A percentile compares a stretch with the other conserved stretches of the same genome.
Evolutionary conservation across 1,140 invertebrate genomes (phyloP).

Genomic region (Dryas iulia): DNA sequence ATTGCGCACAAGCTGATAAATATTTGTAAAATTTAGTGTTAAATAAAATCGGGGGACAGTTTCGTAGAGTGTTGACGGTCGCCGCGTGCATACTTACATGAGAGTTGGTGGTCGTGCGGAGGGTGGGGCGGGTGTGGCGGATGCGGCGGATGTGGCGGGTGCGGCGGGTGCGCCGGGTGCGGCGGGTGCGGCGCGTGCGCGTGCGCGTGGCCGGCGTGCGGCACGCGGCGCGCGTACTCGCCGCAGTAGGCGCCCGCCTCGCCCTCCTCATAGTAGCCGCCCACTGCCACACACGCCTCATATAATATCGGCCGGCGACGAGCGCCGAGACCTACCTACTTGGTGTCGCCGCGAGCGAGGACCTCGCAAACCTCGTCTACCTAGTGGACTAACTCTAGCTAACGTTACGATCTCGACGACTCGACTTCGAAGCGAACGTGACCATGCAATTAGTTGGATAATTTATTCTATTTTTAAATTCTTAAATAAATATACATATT

Average conservation of each 20-base stretch:
- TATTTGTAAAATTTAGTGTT: neutral
- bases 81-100: constrained; percentile 43
- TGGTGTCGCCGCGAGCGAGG: neutral
- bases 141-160: constrained; percentile 71
- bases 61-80: neutral
- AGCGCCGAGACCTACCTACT: constrained; percentile 62
- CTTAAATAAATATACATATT: constrained; percentile 4
- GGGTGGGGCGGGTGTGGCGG: constrained; percentile 62
- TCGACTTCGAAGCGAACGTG: constrained; percentile 22
- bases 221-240: constrained; percentile 76
- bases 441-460: constrained; percentile 25
- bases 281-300: constrained; percentile 76
- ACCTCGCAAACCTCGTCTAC: constrained; percentile 21
- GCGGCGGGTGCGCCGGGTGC: constrained; percentile 59
- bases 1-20: neutral
- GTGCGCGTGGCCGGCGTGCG: constrained; percentile 70
- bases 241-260: constrained; percentile 61
- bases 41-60: too few species aligned
- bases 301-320: constrained; percentile 44
- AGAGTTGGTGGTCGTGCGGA: constrained; percentile 54
- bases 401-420: constrained; percentile 12
- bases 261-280: constrained; percentile 77
- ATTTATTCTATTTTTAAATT: constrained; percentile 3
- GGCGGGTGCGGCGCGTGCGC: constrained; percentile 65
- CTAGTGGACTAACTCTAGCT: constrained; percentile 33